Conservation (phyloP, 2,113 vertebrate species). For the Oncorhynchus kisutch region DNA sequence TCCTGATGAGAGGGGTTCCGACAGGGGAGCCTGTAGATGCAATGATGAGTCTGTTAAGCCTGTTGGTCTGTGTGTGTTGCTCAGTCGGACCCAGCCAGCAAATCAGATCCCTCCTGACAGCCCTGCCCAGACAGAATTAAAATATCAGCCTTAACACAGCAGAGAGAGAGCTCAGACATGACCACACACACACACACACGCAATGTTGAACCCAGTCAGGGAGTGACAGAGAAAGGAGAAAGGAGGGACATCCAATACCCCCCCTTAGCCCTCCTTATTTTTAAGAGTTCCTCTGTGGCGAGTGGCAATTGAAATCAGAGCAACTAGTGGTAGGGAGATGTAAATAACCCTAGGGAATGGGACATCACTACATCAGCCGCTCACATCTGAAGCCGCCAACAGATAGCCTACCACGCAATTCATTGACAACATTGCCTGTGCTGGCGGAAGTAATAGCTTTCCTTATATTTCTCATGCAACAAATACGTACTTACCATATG, state of each 20-base stretch:
- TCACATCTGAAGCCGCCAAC: too few species aligned
- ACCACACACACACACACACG: background rate
- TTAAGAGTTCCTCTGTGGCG: background rate
- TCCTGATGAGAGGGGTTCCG: constrained; percentile 35
- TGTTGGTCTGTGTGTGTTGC: constrained; percentile 38
- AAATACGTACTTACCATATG: too few species aligned
- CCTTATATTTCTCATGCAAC: too few species aligned
- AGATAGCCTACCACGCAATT: too few species aligned
- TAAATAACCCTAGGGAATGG: too few species aligned
- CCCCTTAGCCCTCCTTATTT: too few species aligned
- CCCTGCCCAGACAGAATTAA: constrained; percentile 32
- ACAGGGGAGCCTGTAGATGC: constrained; percentile 29
- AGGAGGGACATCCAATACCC: background rate
- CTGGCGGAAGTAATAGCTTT: too few species aligned
- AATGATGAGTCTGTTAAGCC: constrained; percentile 30
- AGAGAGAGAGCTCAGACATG: background rate
- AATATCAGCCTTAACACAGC: constrained; percentile 16
- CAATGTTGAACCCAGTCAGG: background rate
- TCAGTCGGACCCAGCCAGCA: constrained; percentile 11
- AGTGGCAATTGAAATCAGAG: background rate
- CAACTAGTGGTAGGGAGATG: too few species aligned
- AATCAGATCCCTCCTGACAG: constrained; percentile 19
- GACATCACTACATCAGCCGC: too few species aligned
- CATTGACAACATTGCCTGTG: too few species aligned
- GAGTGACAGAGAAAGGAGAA: background rate